A percentile compares a stretch with the other conserved stretches of the same genome.
Evolutionary conservation across 2,113 vertebrate genomes (phyloP).

Genomic region (Cisticola juncidis): DNA sequence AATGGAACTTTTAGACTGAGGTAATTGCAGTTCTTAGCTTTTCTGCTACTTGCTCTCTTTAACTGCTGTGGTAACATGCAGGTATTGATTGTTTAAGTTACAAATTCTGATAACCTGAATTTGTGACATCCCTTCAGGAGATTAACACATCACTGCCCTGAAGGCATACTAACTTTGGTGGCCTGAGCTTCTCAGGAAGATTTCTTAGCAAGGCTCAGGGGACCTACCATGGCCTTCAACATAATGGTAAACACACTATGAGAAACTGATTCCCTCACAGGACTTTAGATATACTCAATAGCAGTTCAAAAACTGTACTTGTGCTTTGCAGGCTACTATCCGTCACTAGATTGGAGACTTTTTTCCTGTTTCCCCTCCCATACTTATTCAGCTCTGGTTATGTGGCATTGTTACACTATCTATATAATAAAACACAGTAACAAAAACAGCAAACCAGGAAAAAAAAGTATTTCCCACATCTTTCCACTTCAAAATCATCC

Average conservation of each 20-base stretch:
- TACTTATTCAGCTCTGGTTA: background rate
- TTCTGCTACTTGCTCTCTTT: background rate
- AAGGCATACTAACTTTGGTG: background rate
- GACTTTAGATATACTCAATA: background rate
- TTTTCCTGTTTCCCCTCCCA: background rate
- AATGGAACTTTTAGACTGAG: background rate
- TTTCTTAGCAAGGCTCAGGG: background rate
- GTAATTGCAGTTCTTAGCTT: background rate
- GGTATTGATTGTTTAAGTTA: background rate
- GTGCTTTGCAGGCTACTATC: background rate
- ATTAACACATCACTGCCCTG: background rate
- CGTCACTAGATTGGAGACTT: background rate
- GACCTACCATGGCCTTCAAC: background rate
- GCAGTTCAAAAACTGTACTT: background rate
- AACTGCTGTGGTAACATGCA: background rate
- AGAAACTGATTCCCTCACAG: background rate
- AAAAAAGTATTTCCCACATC: background rate
- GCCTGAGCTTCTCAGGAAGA: background rate
- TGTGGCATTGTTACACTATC: background rate
- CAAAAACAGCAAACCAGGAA: background rate
- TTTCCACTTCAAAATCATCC: background rate
- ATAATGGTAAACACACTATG: background rate
- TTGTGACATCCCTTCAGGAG: background rate
- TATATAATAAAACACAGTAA: background rate
- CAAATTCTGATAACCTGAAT: background rate